Conservation (phyloP, 1,140 invertebrate species). For the Neotoxoptera formosana region DNA sequence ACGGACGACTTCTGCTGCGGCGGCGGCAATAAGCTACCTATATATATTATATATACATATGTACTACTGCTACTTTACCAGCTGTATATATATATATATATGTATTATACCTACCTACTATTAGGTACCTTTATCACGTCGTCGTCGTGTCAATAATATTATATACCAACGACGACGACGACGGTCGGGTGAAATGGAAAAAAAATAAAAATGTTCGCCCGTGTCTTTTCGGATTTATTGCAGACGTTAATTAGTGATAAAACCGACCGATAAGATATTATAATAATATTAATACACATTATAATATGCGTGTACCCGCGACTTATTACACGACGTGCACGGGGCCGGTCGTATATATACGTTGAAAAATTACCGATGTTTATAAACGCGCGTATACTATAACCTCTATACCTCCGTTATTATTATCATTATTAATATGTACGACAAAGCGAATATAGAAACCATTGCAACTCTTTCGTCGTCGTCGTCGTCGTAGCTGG, state of each 20-base stretch:
- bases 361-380: neutral
- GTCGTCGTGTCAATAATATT: neutral
- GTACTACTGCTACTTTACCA: neutral
- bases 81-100: neutral
- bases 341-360: neutral
- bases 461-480: neutral
- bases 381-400: neutral
- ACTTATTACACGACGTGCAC: neutral
- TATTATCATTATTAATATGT: neutral
- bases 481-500: neutral
- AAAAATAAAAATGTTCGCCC: neutral
- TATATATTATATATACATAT: neutral
- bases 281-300: neutral
- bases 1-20: neutral
- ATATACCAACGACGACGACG: neutral
- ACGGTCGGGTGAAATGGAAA: neutral
- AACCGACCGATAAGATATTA: neutral
- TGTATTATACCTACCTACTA: too few relatives aligned
- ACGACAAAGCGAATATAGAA: neutral
- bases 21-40: neutral
- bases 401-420: too few relatives aligned
- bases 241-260: conserved; percentile 15
- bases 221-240: conserved; percentile 27
- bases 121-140: neutral
- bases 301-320: neutral